Percentiles rank a stretch among this genome's conserved stretches.
Evolutionary conservation across 2,113 vertebrate species (phyloP).

Genomic region (Pseudopodoces humilis): DNA sequence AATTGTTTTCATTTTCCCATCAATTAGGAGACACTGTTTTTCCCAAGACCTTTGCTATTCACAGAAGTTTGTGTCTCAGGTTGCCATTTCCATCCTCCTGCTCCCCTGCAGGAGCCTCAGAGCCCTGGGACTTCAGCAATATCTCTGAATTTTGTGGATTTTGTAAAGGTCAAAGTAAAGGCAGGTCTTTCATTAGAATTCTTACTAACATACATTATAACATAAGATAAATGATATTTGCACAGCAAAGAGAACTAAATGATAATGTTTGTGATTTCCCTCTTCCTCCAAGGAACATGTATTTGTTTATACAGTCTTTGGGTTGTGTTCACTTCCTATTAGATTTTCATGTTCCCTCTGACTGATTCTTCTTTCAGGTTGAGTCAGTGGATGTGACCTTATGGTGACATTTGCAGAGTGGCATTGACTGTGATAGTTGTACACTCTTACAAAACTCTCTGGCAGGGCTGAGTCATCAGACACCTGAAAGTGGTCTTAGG

Average conservation of each 20-base stretch:
- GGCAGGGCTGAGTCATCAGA: not conserved
- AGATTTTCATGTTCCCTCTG: constrained; percentile 25
- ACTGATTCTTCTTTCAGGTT: constrained; percentile 38
- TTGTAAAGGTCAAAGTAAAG: constrained; percentile 56
- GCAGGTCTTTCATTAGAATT: constrained; percentile 19
- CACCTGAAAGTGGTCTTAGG: not conserved
- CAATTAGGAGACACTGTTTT: not conserved
- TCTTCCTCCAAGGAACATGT: not conserved
- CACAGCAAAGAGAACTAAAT: constrained; percentile 21
- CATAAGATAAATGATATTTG: constrained; percentile 53
- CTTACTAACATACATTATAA: constrained; percentile 15
- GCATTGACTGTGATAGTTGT: not conserved
- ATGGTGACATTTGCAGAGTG: constrained; percentile 65
- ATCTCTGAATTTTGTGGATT: constrained; percentile 19
- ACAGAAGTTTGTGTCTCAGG: not conserved
- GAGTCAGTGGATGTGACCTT: constrained; percentile 56
- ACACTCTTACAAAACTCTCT: not conserved
- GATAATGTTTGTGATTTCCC: constrained; percentile 22
- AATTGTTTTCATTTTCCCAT: not conserved
- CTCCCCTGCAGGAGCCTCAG: not conserved
- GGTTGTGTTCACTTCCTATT: not conserved
- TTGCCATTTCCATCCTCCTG: not conserved
- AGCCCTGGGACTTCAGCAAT: not conserved
- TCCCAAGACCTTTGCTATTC: not conserved
- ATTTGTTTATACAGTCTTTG: constrained; percentile 13